Evolutionary conservation across 2,888 invertebrate genomes (phyloP).

Genomic region (Rhimphoctona megacephalus): DNA sequence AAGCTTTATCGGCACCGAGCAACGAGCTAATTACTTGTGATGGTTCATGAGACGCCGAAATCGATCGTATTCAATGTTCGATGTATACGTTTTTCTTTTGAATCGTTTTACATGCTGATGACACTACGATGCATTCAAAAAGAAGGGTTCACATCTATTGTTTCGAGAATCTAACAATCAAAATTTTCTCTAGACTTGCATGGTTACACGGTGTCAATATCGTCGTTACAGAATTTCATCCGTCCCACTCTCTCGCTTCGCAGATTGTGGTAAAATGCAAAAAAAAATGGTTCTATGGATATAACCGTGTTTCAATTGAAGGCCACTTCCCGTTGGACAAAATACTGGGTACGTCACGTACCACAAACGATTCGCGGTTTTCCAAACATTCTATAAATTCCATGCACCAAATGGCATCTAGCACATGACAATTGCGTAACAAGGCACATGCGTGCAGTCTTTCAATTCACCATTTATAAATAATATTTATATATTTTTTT

Average conservation of each 20-base stretch:
- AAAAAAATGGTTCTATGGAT: background rate
- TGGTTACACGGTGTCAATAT: background rate
- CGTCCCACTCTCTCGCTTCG: background rate
- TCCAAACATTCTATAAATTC: constrained; percentile 2
- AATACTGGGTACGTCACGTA: background rate
- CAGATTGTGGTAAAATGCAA: background rate
- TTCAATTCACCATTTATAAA: background rate
- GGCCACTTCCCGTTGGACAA: background rate
- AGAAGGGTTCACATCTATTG: background rate
- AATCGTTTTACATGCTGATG: background rate
- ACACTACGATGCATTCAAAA: background rate
- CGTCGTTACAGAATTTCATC: background rate
- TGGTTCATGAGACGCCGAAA: constrained; percentile 49
- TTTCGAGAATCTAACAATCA: background rate
- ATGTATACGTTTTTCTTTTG: background rate
- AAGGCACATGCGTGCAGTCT: background rate
- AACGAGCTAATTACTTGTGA: constrained; percentile 53
- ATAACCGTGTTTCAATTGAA: background rate
- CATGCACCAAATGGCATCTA: background rate
- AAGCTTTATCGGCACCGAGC: background rate
- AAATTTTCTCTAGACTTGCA: background rate
- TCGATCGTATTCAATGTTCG: background rate
- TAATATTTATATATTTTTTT: background rate
- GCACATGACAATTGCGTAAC: background rate
- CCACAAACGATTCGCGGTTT: background rate